Base-by-base conservation (phyloP, 2,113 vertebrate genomes). In the Pelobates fuscus region DNA sequence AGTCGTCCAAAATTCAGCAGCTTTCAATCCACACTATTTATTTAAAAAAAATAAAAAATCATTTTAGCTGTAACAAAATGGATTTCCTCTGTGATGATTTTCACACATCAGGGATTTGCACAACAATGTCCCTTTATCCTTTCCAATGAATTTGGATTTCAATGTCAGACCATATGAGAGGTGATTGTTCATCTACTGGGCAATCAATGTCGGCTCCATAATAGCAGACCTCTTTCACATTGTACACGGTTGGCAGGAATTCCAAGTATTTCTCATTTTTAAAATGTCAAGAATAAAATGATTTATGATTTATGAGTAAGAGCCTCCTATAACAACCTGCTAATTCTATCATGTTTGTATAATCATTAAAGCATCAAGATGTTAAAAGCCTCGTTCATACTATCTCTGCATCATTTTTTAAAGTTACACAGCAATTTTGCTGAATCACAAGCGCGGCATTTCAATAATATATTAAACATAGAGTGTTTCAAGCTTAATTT, bases 231-330 rank as follows among this genome's bases (percentile, higher is more conserved):
- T 68, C 73, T 70, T 60, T 77, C 65, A 77, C 65, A 77, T 77
- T 77, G 66, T 77, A 77, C 65, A 68, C 57, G 64, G 64, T 61
- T 67, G 73, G 73, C 65, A 61, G 65, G 67, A 67, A 55, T 68
- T 77, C 65, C 65, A 68, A 77, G 55, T 60, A 77, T 77, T 68
- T 77, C 73, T 68, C 65, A 68, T 77, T 77, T 77, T 55, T 23
- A 70, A 77, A 77, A 77, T 77, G 73, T 68, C 73, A 77, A 49
- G 65, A 77, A 77, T 61, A 77, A 63, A 68, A 77, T 77, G 73
- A 77, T 77, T 77, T 77, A 67, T 67, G 55, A 49, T 14, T 49
- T 37, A 10, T 37, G 32, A 67, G 63, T 44, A 46, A 67, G 72
- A 77, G 68, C 52, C 21, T 61, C 65, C 32, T 61, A 77, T 52